phyloP scores from a whole-genome alignment of 2,113 vertebrate genomes.

The Taxidea taxus region DNA sequence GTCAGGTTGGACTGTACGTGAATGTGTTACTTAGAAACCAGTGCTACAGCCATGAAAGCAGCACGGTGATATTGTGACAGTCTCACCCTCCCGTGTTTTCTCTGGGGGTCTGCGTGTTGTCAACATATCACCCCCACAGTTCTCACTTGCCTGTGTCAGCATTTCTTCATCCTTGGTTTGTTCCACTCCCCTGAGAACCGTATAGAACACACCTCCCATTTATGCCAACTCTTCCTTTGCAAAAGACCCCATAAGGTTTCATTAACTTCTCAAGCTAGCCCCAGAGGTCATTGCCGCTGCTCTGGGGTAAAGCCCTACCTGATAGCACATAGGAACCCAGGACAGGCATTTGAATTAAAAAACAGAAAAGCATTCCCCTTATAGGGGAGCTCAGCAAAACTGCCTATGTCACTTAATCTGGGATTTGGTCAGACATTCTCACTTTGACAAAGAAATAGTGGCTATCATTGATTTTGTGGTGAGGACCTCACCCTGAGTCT shows the following conservation, averaged over 20 bases:
- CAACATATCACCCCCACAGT: neutral
- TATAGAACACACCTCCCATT: neutral
- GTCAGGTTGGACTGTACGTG: neutral
- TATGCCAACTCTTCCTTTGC: conserved; percentile 18
- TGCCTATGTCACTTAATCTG: neutral
- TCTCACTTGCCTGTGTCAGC: conserved; percentile 18
- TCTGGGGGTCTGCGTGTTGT: conserved; percentile 3
- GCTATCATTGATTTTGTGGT: neutral
- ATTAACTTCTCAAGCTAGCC: conserved; percentile 50
- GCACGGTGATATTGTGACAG: neutral
- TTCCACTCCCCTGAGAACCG: conserved; percentile 10
- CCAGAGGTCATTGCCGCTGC: neutral
- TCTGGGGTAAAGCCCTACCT: neutral
- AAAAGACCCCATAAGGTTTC: conserved; percentile 27
- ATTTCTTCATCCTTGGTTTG: conserved; percentile 44
- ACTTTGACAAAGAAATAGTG: neutral
- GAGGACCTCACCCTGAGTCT: neutral
- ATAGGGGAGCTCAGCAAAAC: neutral
- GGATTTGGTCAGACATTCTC: neutral
- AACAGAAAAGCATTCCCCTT: neutral
- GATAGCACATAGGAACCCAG: neutral
- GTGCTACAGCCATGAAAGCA: neutral
- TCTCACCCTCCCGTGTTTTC: neutral
- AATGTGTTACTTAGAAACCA: conserved; percentile 46
- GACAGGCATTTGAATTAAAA: neutral